A percentile compares a stretch with the other conserved stretches of the same genome.
Evolutionary conservation across 92 coral and sea anemone genomes (phyloP).

Genomic region (Phenganax marumi): DNA sequence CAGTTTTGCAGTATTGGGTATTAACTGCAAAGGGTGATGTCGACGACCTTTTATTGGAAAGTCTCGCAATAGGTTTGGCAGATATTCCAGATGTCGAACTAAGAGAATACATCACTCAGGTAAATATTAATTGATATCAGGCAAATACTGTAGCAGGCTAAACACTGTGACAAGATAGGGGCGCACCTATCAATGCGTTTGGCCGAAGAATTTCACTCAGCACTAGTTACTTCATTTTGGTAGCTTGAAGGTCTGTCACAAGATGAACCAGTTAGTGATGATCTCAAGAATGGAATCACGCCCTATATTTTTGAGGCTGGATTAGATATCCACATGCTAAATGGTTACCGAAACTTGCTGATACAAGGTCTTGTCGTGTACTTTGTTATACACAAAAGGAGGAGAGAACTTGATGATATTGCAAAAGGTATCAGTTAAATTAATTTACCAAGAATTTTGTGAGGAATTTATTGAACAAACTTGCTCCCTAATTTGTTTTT

Average conservation of each 20-base stretch:
- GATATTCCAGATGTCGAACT: slow-evolving; percentile 57
- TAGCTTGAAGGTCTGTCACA: slow-evolving; percentile 44
- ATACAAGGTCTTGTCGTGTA: slow-evolving; percentile 58
- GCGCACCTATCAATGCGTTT: no score
- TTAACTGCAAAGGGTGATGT: slow-evolving; percentile 32
- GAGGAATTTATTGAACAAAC: background rate
- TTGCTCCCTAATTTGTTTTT: background rate
- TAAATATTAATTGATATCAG: no score
- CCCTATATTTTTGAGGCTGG: slow-evolving; percentile 58
- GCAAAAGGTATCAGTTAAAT: slow-evolving; percentile 45
- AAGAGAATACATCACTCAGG: slow-evolving; percentile 50
- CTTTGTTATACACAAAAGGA: slow-evolving; percentile 56
- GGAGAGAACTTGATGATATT: slow-evolving; percentile 61
- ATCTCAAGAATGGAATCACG: slow-evolving; percentile 34
- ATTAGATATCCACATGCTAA: slow-evolving; percentile 44
- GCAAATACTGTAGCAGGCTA: no score
- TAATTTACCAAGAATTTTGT: background rate
- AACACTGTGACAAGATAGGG: no score
- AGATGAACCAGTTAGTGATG: slow-evolving; percentile 34
- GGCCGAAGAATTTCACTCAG: no score
- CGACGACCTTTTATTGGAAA: slow-evolving; percentile 22
- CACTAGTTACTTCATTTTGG: background rate
- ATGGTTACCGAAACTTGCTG: slow-evolving; percentile 39
- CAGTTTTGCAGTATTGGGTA: slow-evolving; percentile 45
- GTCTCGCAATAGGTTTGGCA: slow-evolving; percentile 46